phyloP scores from a whole-genome alignment of 2,888 invertebrate genomes.

The Watsonalla cultraria region DNA sequence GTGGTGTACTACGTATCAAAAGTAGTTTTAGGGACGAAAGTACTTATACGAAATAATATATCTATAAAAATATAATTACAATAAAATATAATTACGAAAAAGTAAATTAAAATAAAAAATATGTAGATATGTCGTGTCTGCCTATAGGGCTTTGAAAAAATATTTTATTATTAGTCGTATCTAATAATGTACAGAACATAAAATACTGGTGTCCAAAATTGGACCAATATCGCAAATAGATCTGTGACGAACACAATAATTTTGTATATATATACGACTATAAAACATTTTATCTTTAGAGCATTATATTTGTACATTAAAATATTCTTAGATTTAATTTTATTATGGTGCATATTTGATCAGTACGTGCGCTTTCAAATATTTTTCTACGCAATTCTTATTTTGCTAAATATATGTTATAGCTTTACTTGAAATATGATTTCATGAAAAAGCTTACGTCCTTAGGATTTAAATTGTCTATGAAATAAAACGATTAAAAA shows the following conservation, averaged over 20 bases:
- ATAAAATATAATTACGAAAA: no score
- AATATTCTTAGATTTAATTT: conserved; percentile 2
- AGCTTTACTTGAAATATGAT: no score
- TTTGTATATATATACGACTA: conserved; percentile 57
- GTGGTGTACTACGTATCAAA: no score
- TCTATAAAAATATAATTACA: no score
- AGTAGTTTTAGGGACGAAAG: no score
- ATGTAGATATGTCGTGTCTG: not conserved
- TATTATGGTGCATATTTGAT: not conserved
- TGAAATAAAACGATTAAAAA: no score
- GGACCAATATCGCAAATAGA: conserved; percentile 57
- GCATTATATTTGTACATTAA: conserved; percentile 18
- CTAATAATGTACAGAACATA: not conserved
- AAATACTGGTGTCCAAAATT: conserved; percentile 33
- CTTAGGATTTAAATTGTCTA: no score
- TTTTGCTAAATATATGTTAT: not conserved
- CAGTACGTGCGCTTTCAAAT: conserved; percentile 10
- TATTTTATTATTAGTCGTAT: not conserved
- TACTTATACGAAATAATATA: no score
- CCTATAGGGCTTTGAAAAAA: not conserved
- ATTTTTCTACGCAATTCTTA: conserved; percentile 16
- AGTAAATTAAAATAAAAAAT: not conserved
- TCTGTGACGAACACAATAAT: conserved; percentile 76
- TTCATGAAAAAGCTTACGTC: no score
- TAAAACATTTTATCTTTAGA: conserved; percentile 39